Conservation (phyloP, 64 coral and sea anemone species). For the Platygyra sinensis region DNA sequence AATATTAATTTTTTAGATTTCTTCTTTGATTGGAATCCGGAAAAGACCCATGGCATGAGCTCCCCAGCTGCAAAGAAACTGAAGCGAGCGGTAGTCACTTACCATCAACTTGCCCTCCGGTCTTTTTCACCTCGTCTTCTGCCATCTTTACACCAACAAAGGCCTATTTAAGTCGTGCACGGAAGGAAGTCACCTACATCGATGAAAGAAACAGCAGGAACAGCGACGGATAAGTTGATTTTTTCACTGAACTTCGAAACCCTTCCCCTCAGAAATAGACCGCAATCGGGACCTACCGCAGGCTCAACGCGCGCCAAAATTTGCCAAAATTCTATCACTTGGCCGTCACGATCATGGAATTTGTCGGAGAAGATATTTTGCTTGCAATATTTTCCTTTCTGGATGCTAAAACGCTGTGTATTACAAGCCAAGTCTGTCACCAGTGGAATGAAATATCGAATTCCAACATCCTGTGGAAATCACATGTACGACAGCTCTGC, state of each 20-base stretch:
- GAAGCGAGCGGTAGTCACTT: not conserved
- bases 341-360: not conserved
- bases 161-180: not conserved
- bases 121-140: conserved; percentile 36
- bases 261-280: not conserved
- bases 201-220: not conserved
- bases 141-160: conserved; percentile 28
- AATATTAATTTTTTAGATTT: no score
- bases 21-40: no score
- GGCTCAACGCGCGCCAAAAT: not conserved
- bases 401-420: conserved; percentile 55
- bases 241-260: not conserved
- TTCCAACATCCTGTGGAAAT: conserved; percentile 69
- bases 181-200: not conserved
- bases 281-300: not conserved
- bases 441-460: conserved; percentile 64
- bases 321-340: not conserved
- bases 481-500: conserved; percentile 27
- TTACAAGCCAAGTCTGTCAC: conserved; percentile 65
- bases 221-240: not conserved
- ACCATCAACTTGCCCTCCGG: conserved; percentile 72
- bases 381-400: conserved; percentile 70
- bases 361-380: conserved; percentile 60
- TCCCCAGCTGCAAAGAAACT: not conserved
- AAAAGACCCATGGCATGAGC: not conserved